A percentile compares a stretch with the other conserved stretches of the same genome.
Conservation (phyloP, 2,888 invertebrate genomes). For the Matsumyia berberina region DNA sequence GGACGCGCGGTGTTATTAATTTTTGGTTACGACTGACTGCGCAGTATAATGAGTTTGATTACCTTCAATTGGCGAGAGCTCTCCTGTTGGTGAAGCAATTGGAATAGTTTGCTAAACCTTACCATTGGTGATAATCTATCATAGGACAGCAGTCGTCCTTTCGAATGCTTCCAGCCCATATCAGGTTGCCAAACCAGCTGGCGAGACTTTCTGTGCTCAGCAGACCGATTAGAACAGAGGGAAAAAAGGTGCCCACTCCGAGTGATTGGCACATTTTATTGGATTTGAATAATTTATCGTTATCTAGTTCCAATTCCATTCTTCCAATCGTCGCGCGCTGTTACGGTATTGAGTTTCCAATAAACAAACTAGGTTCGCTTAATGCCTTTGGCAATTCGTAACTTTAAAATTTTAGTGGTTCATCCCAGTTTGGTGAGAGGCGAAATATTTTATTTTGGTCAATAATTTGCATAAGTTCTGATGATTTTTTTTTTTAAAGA, state of each 20-base stretch:
- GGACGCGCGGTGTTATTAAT: slow-evolving; percentile 32
- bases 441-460: not conserved
- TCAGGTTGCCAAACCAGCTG: not conserved
- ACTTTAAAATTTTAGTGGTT: not conserved
- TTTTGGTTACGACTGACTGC: slow-evolving; percentile 45
- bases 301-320: slow-evolving; percentile 20
- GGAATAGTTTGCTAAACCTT: not conserved
- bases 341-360: slow-evolving; percentile 24
- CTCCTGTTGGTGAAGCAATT: not conserved
- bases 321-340: slow-evolving; percentile 3
- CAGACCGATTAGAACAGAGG: slow-evolving; percentile 31
- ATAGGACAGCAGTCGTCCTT: not conserved
- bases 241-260: not conserved
- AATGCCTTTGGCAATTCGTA: slow-evolving; percentile 4
- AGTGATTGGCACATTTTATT: slow-evolving; percentile 39
- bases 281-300: slow-evolving; percentile 35
- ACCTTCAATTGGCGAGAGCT: slow-evolving; percentile 32
- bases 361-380: slow-evolving; percentile 15
- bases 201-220: slow-evolving; percentile 17
- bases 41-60: slow-evolving; percentile 37
- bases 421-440: slow-evolving; percentile 1
- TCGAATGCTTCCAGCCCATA: not conserved
- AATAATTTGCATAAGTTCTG: slow-evolving; percentile 35
- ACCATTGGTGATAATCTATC: slow-evolving; percentile 14
- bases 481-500: not conserved